Base-by-base conservation (phyloP, 2,797 vertebrate genomes). In the Acestrorhynchus altus region DNA sequence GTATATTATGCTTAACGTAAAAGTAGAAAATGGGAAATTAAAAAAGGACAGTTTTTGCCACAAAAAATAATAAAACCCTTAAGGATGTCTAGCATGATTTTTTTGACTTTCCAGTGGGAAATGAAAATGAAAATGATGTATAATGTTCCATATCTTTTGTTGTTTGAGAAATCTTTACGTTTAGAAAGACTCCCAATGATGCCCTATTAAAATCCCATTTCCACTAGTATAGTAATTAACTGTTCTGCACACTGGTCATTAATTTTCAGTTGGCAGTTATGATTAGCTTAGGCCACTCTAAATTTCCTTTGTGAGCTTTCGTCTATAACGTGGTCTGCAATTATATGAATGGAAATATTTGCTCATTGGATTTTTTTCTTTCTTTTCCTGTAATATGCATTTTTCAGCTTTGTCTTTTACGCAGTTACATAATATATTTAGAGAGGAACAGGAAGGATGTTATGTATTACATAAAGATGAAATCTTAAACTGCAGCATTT, bases 131-230 rank as follows among this genome's bases (percentile, higher is more conserved):
- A n/a, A n/a, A n/a, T n/a, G n/a, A n/a, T n/a, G n/a, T n/a, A n/a
- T n/a, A n/a, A n/a, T n/a, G n/a, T n/a, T n/a, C n/a, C n/a, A n/a
- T n/a, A n/a, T n/a, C 31, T 60, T 24, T 24, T 5, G 4, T 63
- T 39, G 15, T 63, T 20, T 22, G 39, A 5, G 35, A 63, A n/a
- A 22, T 24, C 11, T 59, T 31, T 31, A 16, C 16, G 10, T 63
- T 20, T 42, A 20, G 4, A 54, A 22, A 8, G 16, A 9, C 16
- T 9, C 11, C 51, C 73, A 22, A 12, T 46, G 63, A 54, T 4
- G 16, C 75, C 31, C 28, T 56, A 72, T 82, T 78, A 76, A 82
- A 76, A 67, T 28, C 67, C n/a, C 59, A 75, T 67, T 74, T 78
- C 60, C 76, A 59, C 31, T 42, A 1, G 11, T 22, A 52, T 67